Percentiles rank a stretch among this genome's conserved stretches.
phyloP scores from a whole-genome alignment of 2,888 invertebrate species.

The Plemyria rubiginata region DNA sequence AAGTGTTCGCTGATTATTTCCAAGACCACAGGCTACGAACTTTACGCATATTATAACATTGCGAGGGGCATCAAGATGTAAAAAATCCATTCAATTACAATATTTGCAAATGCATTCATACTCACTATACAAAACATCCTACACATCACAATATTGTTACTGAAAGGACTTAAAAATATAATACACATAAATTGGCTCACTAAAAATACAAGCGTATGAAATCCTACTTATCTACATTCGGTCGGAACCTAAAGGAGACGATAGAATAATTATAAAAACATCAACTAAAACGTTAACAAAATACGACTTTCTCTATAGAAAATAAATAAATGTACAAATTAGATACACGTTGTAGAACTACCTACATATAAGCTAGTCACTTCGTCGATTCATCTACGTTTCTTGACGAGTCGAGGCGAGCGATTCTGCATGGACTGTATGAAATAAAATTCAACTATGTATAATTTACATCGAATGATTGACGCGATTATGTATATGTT shows the following conservation, averaged over 20 bases:
- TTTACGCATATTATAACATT: conserved; percentile 57
- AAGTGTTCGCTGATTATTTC: conserved; percentile 45
- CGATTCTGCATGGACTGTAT: conserved; percentile 43
- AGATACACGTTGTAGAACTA: conserved; percentile 80
- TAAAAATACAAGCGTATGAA: conserved; percentile 84
- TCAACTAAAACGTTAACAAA: conserved; percentile 85
- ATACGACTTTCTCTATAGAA: conserved; percentile 84
- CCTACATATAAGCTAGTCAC: conserved; percentile 80
- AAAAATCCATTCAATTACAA: conserved; percentile 70
- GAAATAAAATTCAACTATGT: conserved; percentile 6
- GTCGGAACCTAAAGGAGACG: conserved; percentile 76
- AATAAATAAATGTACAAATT: conserved; percentile 85
- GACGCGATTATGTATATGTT: no score
- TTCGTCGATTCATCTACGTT: conserved; percentile 72
- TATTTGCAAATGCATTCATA: conserved; percentile 64
- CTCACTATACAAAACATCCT: conserved; percentile 65
- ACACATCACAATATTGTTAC: conserved; percentile 67
- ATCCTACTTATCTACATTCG: conserved; percentile 80
- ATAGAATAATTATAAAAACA: conserved; percentile 71
- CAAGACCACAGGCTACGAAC: conserved; percentile 45
- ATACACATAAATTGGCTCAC: conserved; percentile 80
- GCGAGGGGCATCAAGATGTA: conserved; percentile 69
- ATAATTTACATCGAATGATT: conserved; percentile 27
- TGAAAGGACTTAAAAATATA: conserved; percentile 73
- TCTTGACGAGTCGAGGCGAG: conserved; percentile 62